Conservation (phyloP, 2,888 invertebrate genomes). For the Agriopis leucophaearia region DNA sequence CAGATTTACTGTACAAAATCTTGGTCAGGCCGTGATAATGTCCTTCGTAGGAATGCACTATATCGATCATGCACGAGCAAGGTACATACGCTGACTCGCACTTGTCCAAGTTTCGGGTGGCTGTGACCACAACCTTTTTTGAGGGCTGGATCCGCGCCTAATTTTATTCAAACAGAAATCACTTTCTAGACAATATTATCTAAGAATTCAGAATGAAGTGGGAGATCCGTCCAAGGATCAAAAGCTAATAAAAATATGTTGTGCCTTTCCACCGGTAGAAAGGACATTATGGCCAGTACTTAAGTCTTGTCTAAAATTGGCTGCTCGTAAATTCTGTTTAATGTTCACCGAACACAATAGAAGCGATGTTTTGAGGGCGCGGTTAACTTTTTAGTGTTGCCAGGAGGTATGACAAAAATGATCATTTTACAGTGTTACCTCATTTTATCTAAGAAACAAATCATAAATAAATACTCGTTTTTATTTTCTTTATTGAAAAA, state of each 20-base stretch:
- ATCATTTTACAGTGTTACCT: not conserved
- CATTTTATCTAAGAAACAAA: not conserved
- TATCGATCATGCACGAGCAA: no score
- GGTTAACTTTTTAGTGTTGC: constrained; percentile 50
- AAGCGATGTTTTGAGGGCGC: constrained; percentile 49
- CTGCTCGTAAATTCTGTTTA: constrained; percentile 68
- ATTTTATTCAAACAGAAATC: constrained; percentile 1
- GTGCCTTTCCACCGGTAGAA: constrained; percentile 51
- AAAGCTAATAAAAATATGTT: constrained; percentile 54
- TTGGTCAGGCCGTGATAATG: no score
- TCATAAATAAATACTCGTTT: no score
- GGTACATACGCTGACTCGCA: no score
- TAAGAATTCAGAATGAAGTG: constrained; percentile 8
- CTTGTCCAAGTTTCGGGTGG: no score
- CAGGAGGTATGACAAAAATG: constrained; percentile 4
- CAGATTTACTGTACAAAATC: no score
- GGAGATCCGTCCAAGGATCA: constrained; percentile 26
- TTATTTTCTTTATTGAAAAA: no score
- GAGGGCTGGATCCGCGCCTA: no score
- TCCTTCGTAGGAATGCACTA: no score
- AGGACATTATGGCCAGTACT: constrained; percentile 64
- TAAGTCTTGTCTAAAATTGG: constrained; percentile 73
- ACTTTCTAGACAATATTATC: constrained; percentile 13
- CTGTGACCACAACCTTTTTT: no score
- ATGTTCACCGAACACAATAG: constrained; percentile 70